Evolutionary conservation across 2,888 invertebrate species (phyloP), one percentile per base, ranked within the genome.

Genomic region (Stegophylla sp.): DNA sequence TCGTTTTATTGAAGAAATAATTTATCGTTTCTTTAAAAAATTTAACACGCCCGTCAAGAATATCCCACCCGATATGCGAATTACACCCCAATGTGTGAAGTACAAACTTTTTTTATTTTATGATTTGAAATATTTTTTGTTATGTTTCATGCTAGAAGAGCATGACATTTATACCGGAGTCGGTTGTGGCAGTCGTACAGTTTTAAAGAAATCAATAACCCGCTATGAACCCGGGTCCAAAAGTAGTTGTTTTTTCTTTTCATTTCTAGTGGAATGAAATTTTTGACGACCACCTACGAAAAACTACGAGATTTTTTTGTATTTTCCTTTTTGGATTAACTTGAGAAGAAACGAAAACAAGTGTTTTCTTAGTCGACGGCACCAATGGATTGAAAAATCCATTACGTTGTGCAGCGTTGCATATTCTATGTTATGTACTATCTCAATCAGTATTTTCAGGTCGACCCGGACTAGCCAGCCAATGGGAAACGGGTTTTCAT

Each of bases 401-500:
- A 75, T 75, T 75, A 75, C 51, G 51, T 53, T 66, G 75, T 53
- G 53, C 75, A 53, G 64, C 75, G 75, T 75, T 75, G 53, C 75
- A 43, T 53, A 51, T 75, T 64, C 63, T 64, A 75, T 64, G 63
- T 63, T 64, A 64, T 73, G 73, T 61, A n/a, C n/a, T n/a, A 73
- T 45, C 61, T 28, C 59, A 20, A 73, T 73, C 73, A 61, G 61
- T 73, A 48, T 73, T 61, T 72, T 48, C 28, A 45, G 45, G 61
- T 28, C 28, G 28, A 48, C 73, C 73, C 28, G 20, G 53, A 15
- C 23, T 20, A 72, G 23, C 23, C 72, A 43, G 28, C 56, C 23
- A 41, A 23, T 23, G 45, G 20, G 45, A 73, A 72, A 45, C 45
- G 61, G 61, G 73, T 73, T 61, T 61, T 45, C 45, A 48, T 28